Evolutionary conservation across 2,888 invertebrate genomes (phyloP), one percentile per base, ranked within the genome.

Genomic region (Stenotaenia linearis): DNA sequence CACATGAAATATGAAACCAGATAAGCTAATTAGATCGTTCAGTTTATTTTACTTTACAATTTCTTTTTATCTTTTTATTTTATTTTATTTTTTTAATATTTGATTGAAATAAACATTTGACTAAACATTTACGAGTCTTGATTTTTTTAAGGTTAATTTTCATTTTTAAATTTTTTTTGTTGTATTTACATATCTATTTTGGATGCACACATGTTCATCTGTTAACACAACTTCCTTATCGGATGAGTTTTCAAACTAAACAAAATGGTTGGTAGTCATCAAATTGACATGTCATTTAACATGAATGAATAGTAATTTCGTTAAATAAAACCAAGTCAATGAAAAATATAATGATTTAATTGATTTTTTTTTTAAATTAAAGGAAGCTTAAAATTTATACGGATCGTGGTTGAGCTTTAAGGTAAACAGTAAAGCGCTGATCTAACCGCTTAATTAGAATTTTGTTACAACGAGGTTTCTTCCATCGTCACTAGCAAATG

Each of bases 141-240:
- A 28, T 25, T 50, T 50, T 40, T 40, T 50, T 50, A n/a, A 3
- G 25, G 7, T 1, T 10, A 10, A 28, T 69, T 56, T 56, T 56
- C n/a, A n/a, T n/a, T n/a, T n/a, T 56, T 21, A 15, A 15, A 18
- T 9, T 61, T 23, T 61, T 61, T 23, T 61, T 69, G 5, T 69
- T 23, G 23, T 69, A 28, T 69, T 69, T 69, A 69, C 28, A 69
- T 69, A 69, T 69, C 69, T 69, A 69, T 69, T 69, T 69, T 69
- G 69, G 69, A 69, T 69, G 69, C 69, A 69, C 69, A 69, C 28
- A 69, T 69, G 69, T 69, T 69, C 69, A 28, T 69, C 69, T 69
- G 69, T 69, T 69, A 69, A 69, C 69, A 69, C 69, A 69, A 69
- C 23, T 28, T 28, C 28, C 69, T 69, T 69, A 69, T 69, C 69